Base-by-base conservation (phyloP, 1,140 invertebrate genomes). In the Nymphalis io region DNA sequence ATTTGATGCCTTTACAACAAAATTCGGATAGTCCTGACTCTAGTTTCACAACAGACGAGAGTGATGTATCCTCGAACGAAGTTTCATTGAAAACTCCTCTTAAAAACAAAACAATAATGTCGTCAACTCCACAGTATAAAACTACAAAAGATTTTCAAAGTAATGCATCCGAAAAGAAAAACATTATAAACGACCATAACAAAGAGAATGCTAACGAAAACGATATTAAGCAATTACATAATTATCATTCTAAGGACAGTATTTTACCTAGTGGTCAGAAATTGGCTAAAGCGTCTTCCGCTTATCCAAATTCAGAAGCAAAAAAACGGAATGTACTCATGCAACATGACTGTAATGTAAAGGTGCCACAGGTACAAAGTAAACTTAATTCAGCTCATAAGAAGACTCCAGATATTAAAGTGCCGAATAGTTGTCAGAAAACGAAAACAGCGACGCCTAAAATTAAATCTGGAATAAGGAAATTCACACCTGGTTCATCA, bases 391-490 rank as follows among this genome's bases (percentile, higher is more conserved):
- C 82, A 61, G 77, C 69, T n/a, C 63, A 67, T 27, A 85, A 82
- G 74, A 86, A 76, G 23, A 86, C 87, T 39, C 83, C 88, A 18
- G 86, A 85, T 27, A 11, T 44, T 20, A 85, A 85, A 79, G 44
- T 73, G 11, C 76, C 73, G 21, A 76, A 27, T 27, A 84, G 75
- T 74, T 63, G 33, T 38, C 80, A 83, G 16, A 88, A 86, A 76
- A 67, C 66, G 1, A 88, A 88, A 68, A 75, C 75, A 33, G 78
- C 75, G 11, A 90, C 87, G 12, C 88, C 88, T 15, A 86, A 82
- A 75, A 88, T 90, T 38, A 90, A 90, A 48, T 79, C 86, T 16
- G 88, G 87, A 16, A 88, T 89, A 18, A 76, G 87, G 18, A 85
- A 72, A 58, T 89, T 88, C 62, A 88, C 87, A 15, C 86, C 85